phyloP scores from a whole-genome alignment of 92 coral and sea anemone genomes.

The Zoanthus gigantus region DNA sequence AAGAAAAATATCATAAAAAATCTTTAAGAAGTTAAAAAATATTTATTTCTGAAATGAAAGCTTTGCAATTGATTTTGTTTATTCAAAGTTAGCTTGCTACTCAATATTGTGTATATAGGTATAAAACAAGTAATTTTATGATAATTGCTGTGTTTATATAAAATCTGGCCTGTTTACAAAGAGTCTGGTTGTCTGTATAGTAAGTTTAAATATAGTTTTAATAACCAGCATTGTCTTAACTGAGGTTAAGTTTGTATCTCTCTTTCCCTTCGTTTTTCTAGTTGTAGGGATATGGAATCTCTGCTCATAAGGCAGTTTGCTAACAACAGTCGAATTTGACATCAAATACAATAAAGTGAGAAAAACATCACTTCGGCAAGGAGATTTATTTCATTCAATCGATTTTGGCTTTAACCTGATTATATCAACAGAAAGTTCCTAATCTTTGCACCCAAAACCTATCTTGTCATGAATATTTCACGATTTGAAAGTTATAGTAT shows the following conservation, averaged over 20 bases:
- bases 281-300: too few species aligned
- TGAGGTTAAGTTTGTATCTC: not conserved
- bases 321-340: not conserved
- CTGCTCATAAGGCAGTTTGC: not conserved
- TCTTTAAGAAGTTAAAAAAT: not conserved
- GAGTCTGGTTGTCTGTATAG: not conserved
- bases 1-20: not conserved
- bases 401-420: conserved; percentile 4
- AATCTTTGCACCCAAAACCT: conserved; percentile 14
- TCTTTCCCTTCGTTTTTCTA: too few species aligned
- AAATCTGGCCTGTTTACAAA: conserved; percentile 22
- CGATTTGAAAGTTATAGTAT: conserved; percentile 49
- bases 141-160: conserved; percentile 21
- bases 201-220: conserved; percentile 3
- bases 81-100: not conserved
- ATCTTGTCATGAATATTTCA: conserved; percentile 66
- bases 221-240: not conserved
- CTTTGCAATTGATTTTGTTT: not conserved
- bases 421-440: not conserved
- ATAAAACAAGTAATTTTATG: not conserved
- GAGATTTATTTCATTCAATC: not conserved
- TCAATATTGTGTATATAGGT: not conserved
- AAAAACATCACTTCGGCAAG: not conserved
- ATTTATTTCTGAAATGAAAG: not conserved
- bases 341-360: not conserved